Percentiles rank a stretch among this genome's conserved stretches.
Conservation (phyloP, 64 coral and sea anemone genomes). For the Hydrozoanthus tunicans region DNA sequence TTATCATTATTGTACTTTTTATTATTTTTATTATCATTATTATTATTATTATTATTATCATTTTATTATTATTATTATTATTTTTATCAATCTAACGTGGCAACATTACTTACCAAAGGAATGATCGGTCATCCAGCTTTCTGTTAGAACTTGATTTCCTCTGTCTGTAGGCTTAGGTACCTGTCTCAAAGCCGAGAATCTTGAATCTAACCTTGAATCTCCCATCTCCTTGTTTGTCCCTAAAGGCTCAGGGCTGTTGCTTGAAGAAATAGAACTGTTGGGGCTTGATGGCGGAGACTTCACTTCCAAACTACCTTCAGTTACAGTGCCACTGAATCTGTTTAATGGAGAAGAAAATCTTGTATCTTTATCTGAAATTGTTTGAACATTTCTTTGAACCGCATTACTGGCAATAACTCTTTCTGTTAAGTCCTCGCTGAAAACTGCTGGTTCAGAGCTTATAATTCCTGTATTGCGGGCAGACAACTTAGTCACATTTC, state of each 20-base stretch:
- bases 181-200: background rate
- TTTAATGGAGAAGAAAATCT: background rate
- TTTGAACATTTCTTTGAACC: background rate
- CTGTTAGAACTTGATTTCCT: slow-evolving; percentile 40
- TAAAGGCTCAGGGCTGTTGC: background rate
- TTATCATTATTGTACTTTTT: too few relatives aligned
- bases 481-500: background rate
- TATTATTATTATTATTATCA: too few relatives aligned
- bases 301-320: background rate
- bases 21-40: too few relatives aligned
- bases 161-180: background rate
- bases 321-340: background rate
- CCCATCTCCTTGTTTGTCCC: background rate
- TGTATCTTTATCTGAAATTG: background rate
- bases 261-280: background rate
- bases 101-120: slow-evolving; percentile 41
- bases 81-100: background rate
- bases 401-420: background rate
- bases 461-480: background rate
- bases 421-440: background rate
- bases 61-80: too few relatives aligned
- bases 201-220: background rate
- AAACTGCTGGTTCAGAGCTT: background rate
- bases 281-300: background rate
- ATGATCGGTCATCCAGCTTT: slow-evolving; percentile 61